Evolutionary conservation across 1,140 invertebrate species (phyloP).

Genomic region (Aethina tumida): DNA sequence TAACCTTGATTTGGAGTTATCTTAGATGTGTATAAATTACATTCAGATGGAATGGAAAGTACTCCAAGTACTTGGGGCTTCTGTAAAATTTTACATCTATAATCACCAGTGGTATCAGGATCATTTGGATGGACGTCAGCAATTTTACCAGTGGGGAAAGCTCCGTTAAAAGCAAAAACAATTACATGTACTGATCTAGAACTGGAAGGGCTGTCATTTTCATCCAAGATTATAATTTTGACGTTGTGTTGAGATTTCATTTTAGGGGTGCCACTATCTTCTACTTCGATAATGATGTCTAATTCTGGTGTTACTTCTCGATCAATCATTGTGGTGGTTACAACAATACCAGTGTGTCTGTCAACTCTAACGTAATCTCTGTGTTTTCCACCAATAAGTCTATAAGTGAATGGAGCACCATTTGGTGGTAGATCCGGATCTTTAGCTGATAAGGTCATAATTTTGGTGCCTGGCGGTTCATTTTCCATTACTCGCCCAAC

Average conservation of each 20-base stretch:
- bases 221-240: conserved; percentile 70
- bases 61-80: conserved; percentile 45
- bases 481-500: conserved; percentile 76
- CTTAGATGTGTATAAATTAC: conserved; percentile 64
- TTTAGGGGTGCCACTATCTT: conserved; percentile 76
- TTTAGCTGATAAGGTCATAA: conserved; percentile 74
- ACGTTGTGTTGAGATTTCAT: conserved; percentile 70
- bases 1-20: conserved; percentile 59
- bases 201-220: conserved; percentile 85
- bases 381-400: conserved; percentile 66
- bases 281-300: conserved; percentile 71
- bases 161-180: conserved; percentile 67
- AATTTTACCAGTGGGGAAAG: conserved; percentile 65
- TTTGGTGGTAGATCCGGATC: conserved; percentile 89
- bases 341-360: conserved; percentile 67
- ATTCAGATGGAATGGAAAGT: conserved; percentile 63
- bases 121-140: conserved; percentile 88
- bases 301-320: conserved; percentile 68
- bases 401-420: conserved; percentile 80
- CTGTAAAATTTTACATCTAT: conserved; percentile 70
- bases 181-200: conserved; percentile 72
- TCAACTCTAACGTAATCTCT: conserved; percentile 67
- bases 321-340: conserved; percentile 69
- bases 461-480: conserved; percentile 70
- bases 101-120: conserved; percentile 76